These are phyloP conservation scores for Hippoglossus stenolepis DNA, from an alignment of 2,113 vertebrate species.

Conservation along the genomic window DNA sequence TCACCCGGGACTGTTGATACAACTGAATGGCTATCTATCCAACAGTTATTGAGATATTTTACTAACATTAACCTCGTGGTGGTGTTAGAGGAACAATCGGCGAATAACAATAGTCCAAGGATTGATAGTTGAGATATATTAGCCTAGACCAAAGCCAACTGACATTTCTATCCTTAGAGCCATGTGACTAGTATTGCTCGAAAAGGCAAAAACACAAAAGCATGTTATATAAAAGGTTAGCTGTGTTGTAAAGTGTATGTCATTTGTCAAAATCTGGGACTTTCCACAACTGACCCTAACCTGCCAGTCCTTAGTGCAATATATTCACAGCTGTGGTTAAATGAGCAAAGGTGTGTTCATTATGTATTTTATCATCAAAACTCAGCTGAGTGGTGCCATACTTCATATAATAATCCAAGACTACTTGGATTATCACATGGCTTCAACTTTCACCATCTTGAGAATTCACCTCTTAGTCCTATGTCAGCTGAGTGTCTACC, in stretches of 20 bases:
- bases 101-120: no score
- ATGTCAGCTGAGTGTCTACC: neutral
- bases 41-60: no score
- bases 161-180: neutral
- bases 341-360: neutral
- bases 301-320: neutral
- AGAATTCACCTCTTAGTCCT: slow-evolving; percentile 3
- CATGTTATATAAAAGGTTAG: neutral
- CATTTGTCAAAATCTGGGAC: no score
- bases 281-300: neutral
- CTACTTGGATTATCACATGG: neutral
- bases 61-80: neutral
- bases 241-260: neutral
- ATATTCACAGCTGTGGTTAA: slow-evolving; percentile 3
- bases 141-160: neutral
- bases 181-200: neutral
- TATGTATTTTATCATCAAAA: neutral
- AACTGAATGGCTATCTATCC: no score
- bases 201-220: no score
- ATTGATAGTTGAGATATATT: neutral
- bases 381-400: neutral
- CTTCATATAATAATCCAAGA: neutral
- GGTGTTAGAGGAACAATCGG: neutral
- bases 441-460: neutral
- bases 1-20: no score